Evolutionary conservation across 2,888 invertebrate genomes (phyloP), one percentile per base, ranked within the genome.

Genomic region (Microchrysa polita): DNA sequence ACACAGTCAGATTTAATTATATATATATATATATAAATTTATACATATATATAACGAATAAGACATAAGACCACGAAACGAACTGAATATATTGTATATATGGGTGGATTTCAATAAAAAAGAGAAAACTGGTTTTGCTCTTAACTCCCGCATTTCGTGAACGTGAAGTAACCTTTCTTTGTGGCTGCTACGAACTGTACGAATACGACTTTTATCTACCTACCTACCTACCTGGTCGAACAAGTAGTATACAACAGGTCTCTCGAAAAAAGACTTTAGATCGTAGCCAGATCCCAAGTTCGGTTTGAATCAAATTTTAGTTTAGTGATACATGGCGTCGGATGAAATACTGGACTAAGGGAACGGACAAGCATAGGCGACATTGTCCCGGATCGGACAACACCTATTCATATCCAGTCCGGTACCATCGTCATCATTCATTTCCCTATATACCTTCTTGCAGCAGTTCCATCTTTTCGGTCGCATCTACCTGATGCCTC

Each of bases 101-200:
- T 59, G 59, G 22, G 59, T 59, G 59, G 59, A 59, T 59, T 59
- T 65, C 42, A 65, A 65, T 44, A 65, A 65, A 65, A 59, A 61
- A 61, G 44, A 65, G 44, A 65, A 65, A 65, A 65, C 65, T 65
- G 65, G 65, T 65, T 65, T 65, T 44, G 65, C 65, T 65, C 42
- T 65, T 44, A 44, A 65, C 65, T 65, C 65, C 65, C 65, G 65
- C 65, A 65, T 65, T 59, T 65, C 65, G 44, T 44, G 65, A 65
- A 65, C 65, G 44, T 44, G 65, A 65, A 65, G 23, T 65, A 42
- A 65, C 65, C 65, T 65, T 65, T 65, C 65, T 65, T 65, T 44
- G 65, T 48, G 48, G 48, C 48, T n/a, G n/a, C n/a, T 48, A 48
- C 44, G 44, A 48, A 34, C 27, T 34, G 7, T 34, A 34, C 27